Percentiles rank a stretch among this genome's conserved stretches.
phyloP scores from a whole-genome alignment of 2,113 vertebrate species.

The Paralichthys olivaceus region DNA sequence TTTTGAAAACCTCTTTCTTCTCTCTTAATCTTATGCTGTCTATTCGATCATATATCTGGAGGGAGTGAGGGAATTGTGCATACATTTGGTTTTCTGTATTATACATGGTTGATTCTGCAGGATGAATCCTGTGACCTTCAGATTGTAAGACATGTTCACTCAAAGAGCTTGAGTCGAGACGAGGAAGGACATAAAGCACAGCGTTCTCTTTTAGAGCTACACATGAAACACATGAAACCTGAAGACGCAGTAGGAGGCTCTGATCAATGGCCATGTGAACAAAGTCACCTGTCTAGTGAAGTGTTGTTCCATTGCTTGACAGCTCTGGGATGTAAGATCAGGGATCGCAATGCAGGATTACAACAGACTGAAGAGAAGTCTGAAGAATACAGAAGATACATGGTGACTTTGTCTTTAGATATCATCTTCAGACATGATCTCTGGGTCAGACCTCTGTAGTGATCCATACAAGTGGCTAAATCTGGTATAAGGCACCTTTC shows the following conservation, averaged over 20 bases:
- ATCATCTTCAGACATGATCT: neutral
- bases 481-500: neutral
- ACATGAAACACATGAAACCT: neutral
- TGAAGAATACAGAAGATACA: neutral
- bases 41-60: neutral
- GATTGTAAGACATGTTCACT: neutral
- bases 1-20: constrained; percentile 15
- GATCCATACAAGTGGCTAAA: neutral
- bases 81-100: neutral
- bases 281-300: constrained; percentile 10
- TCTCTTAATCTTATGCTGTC: neutral
- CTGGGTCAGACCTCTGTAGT: neutral
- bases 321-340: constrained; percentile 1
- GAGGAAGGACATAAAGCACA: neutral
- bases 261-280: constrained; percentile 19
- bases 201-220: neutral
- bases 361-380: neutral
- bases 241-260: neutral
- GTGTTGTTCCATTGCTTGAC: constrained; percentile 1
- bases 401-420: neutral
- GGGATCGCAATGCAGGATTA: neutral
- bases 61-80: neutral
- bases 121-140: constrained; percentile 5
- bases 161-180: neutral
- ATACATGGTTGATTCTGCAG: constrained; percentile 1